Percentiles rank a stretch among this genome's conserved stretches.
Evolutionary conservation across 2,888 invertebrate species (phyloP).

Genomic region (Lasioglossum morio): DNA sequence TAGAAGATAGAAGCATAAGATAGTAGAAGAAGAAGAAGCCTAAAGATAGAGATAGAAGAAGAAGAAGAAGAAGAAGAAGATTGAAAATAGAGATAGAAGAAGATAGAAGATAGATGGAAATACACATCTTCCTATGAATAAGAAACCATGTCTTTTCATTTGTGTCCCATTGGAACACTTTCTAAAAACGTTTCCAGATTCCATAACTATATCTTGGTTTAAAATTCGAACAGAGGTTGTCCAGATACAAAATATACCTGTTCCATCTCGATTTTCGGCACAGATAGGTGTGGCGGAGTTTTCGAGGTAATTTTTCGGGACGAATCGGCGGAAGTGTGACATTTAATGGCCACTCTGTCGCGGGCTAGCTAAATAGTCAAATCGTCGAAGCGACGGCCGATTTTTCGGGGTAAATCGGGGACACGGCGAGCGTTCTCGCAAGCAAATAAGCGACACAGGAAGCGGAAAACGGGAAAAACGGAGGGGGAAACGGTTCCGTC

Average conservation of each 20-base stretch:
- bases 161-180: too few species aligned
- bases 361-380: background rate
- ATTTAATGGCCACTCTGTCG: background rate
- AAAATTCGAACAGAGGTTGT: background rate
- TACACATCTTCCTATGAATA: too few species aligned
- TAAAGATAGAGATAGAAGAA: too few species aligned
- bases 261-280: background rate
- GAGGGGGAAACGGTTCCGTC: background rate
- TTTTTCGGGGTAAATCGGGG: slow-evolving; percentile 19
- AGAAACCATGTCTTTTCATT: too few species aligned
- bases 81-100: too few species aligned
- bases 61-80: too few species aligned
- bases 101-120: too few species aligned
- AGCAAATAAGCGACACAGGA: slow-evolving; percentile 45
- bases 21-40: too few species aligned
- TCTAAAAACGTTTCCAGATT: too few species aligned
- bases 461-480: slow-evolving; percentile 6
- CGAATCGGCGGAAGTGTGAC: background rate
- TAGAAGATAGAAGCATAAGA: too few species aligned
- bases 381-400: background rate
- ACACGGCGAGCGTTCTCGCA: slow-evolving; percentile 22
- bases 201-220: too few species aligned
- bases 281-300: background rate
- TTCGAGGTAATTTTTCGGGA: background rate
- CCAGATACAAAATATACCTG: background rate